phyloP scores from a whole-genome alignment of 2,113 vertebrate species.

The Parus major region DNA sequence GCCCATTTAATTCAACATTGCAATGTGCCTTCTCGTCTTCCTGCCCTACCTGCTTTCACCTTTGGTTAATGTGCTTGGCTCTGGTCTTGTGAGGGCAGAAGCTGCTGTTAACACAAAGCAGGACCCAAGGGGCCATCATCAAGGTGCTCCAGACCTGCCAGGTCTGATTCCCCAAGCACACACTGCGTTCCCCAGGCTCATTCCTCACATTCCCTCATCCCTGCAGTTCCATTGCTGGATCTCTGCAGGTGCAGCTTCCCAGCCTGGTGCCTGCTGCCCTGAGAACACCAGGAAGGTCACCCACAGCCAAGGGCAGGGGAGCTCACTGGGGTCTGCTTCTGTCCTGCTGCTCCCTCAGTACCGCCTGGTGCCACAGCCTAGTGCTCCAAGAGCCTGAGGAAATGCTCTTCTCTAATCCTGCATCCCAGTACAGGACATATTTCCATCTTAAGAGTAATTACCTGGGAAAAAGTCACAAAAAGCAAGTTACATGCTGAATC shows the following conservation, averaged over 20 bases:
- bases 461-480: not conserved
- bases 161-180: fast-evolving
- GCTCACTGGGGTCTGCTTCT: not conserved
- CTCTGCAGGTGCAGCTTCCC: not conserved
- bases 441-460: not conserved
- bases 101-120: not conserved
- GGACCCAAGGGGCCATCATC: not conserved
- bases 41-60: not conserved
- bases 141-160: not conserved
- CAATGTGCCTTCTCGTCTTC: not conserved
- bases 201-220: fast-evolving
- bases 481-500: not conserved
- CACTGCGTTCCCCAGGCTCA: not conserved
- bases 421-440: fast-evolving
- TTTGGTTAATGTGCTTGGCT: not conserved
- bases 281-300: not conserved
- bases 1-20: not conserved
- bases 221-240: not conserved
- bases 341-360: not conserved
- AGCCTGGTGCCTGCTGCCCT: not conserved
- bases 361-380: not conserved
- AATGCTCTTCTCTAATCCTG: not conserved
- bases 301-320: not conserved
- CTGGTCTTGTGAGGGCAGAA: not conserved
- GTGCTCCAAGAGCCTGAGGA: no score